Percentiles rank a stretch among this genome's conserved stretches.
phyloP scores from a whole-genome alignment of 2,113 vertebrate genomes.

The Lipotes vexillifer region DNA sequence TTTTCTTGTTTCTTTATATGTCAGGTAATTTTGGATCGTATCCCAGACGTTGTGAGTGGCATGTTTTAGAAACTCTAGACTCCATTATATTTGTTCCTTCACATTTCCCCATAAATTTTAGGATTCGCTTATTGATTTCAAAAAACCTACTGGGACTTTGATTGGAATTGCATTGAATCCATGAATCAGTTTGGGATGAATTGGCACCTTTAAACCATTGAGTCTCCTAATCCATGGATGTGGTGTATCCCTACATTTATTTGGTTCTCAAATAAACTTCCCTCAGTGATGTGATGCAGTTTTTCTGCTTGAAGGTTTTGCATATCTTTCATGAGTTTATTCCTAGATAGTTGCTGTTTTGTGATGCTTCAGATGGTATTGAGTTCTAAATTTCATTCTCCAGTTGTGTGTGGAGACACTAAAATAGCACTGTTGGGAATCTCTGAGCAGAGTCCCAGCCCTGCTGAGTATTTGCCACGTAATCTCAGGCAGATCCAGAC shows the following conservation, averaged over 20 bases:
- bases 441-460: not conserved
- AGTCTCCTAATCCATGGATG: not conserved
- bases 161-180: not conserved
- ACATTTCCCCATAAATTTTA: not conserved
- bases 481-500: not conserved
- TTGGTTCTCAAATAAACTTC: not conserved
- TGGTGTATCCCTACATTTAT: not conserved
- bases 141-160: not conserved
- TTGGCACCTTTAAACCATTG: not conserved
- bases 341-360: not conserved
- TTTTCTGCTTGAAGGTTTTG: not conserved
- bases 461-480: not conserved
- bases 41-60: not conserved
- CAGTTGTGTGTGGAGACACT: not conserved
- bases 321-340: not conserved
- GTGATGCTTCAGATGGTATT: not conserved
- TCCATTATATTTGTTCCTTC: not conserved
- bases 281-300: not conserved
- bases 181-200: not conserved
- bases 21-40: not conserved
- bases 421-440: not conserved
- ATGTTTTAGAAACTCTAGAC: not conserved
- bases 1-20: not conserved
- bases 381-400: not conserved
- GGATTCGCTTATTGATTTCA: not conserved